These are phyloP conservation scores for Bombus picipes DNA, from an alignment of 1,140 invertebrate genomes.

Conservation along the genomic window DNA sequence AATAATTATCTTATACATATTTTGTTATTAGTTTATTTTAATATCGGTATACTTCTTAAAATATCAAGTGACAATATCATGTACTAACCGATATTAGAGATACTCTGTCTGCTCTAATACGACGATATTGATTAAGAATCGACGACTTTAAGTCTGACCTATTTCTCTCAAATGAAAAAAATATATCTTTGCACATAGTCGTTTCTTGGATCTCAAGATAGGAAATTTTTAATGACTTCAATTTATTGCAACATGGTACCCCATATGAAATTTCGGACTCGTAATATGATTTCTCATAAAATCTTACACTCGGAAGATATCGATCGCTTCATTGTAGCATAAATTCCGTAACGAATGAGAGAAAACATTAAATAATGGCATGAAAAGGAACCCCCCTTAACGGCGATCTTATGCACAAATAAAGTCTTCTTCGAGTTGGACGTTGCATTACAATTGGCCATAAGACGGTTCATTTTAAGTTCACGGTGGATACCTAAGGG, in stretches of 20 bases:
- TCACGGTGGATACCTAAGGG: constrained; percentile 3
- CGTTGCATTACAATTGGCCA: neutral
- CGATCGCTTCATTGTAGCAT: neutral
- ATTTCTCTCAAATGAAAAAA: no score
- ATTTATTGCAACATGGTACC: neutral
- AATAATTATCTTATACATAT: no score
- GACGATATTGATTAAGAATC: no score
- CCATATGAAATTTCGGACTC: neutral
- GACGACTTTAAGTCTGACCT: no score
- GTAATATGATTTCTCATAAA: neutral
- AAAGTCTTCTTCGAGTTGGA: neutral
- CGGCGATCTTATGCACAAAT: neutral
- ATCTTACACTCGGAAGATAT: neutral
- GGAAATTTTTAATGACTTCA: neutral
- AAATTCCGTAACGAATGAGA: no score
- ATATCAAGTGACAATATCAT: no score
- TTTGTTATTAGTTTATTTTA: no score
- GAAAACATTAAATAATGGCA: neutral
- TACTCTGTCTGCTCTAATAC: no score
- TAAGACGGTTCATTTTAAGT: neutral
- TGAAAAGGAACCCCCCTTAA: neutral
- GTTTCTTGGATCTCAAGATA: neutral
- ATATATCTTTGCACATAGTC: no score
- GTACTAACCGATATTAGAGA: no score
- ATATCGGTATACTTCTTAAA: no score